Percentiles rank a stretch among this genome's conserved stretches.
Conservation (phyloP, 2,113 vertebrate genomes). For the Chloebia gouldiae region DNA sequence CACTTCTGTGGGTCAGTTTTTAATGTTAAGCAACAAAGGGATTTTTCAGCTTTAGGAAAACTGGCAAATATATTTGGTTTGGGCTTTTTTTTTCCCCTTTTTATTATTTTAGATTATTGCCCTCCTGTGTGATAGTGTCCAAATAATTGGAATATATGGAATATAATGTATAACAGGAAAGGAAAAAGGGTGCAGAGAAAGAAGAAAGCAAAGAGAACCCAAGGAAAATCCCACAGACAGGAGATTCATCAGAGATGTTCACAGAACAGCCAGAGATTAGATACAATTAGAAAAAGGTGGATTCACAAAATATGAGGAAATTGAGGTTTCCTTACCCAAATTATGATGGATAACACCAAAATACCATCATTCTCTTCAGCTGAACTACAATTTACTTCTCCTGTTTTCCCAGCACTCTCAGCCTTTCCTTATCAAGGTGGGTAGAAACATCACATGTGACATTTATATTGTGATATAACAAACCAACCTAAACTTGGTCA, state of each 20-base stretch:
- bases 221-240: neutral
- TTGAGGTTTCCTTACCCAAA: neutral
- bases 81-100: neutral
- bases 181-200: neutral
- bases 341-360: neutral
- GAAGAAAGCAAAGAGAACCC: neutral
- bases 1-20: neutral
- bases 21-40: neutral
- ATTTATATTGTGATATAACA: neutral
- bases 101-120: constrained; percentile 57
- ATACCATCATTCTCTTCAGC: neutral
- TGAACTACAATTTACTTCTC: neutral
- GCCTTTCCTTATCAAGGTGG: neutral
- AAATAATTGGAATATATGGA: neutral
- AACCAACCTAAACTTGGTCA: neutral
- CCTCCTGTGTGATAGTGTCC: constrained; percentile 42
- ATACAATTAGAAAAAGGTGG: neutral
- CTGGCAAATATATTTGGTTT: constrained; percentile 14
- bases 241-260: neutral
- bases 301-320: neutral
- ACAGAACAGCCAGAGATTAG: neutral
- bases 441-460: neutral
- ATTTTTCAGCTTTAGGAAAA: neutral
- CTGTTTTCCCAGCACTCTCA: neutral
- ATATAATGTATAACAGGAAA: neutral